Evolutionary conservation across 2,113 vertebrate genomes (phyloP).

Genomic region (Anoplopoma fimbria): DNA sequence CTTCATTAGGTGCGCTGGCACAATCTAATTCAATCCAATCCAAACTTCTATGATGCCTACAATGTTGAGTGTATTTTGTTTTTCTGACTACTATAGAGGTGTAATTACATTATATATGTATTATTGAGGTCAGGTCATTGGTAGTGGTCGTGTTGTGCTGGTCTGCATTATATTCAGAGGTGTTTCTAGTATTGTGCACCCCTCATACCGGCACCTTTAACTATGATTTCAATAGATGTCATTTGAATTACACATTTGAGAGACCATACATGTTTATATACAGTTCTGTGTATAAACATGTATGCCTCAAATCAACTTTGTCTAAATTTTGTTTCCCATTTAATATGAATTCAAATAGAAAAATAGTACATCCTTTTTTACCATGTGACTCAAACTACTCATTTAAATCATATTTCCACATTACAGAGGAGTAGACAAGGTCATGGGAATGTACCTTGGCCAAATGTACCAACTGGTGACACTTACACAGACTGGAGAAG

Average conservation of each 20-base stretch:
- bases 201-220: no score
- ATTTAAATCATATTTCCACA: not conserved
- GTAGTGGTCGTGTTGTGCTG: not conserved
- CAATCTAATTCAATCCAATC: not conserved
- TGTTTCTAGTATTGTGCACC: not conserved
- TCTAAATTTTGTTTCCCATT: not conserved
- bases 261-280: no score
- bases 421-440: not conserved
- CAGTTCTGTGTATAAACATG: no score
- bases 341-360: not conserved
- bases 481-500: not conserved
- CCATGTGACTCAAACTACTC: not conserved
- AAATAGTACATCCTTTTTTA: not conserved
- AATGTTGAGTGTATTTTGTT: not conserved
- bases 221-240: no score
- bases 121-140: not conserved
- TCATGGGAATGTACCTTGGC: not conserved
- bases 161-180: not conserved
- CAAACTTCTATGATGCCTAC: not conserved
- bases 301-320: no score
- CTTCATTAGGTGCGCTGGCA: not conserved
- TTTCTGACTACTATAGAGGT: not conserved
- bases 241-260: not conserved
- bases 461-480: constrained; percentile 17
- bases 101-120: not conserved